A percentile compares a stretch with the other conserved stretches of the same genome.
These are phyloP conservation scores for Melanargia galathea DNA, from an alignment of 2,888 invertebrate species.

Conservation along the genomic window DNA sequence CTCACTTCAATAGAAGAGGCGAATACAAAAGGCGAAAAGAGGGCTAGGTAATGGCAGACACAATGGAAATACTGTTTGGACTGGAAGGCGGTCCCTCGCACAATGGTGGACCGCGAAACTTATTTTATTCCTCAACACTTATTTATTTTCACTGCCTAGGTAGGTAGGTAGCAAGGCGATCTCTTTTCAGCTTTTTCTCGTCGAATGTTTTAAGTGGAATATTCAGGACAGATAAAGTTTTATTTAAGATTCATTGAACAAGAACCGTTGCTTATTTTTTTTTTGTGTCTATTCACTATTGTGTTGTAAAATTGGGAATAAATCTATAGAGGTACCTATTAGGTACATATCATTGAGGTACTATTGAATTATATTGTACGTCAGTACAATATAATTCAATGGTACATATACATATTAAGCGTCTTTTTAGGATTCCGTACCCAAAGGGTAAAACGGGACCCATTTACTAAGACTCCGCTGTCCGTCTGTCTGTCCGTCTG, in stretches of 20 bases:
- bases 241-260: conserved; percentile 11
- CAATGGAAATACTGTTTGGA: conserved; percentile 80
- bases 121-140: conserved; percentile 74
- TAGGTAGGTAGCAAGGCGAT: conserved; percentile 48
- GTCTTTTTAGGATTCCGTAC: too few relatives aligned
- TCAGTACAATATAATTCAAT: too few relatives aligned
- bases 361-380: too few relatives aligned
- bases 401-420: too few relatives aligned
- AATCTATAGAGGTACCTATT: too few relatives aligned
- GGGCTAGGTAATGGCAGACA: conserved; percentile 80
- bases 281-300: too few relatives aligned
- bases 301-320: too few relatives aligned
- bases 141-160: conserved; percentile 66
- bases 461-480: too few relatives aligned
- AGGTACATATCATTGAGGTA: too few relatives aligned
- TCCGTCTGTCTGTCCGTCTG: too few relatives aligned
- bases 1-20: conserved; percentile 77
- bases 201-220: conserved; percentile 44
- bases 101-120: conserved; percentile 74
- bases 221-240: conserved; percentile 19
- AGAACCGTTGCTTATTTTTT: not conserved
- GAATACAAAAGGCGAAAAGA: conserved; percentile 79
- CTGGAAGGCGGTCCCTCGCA: conserved; percentile 68
- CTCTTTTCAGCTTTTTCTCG: conserved; percentile 55
- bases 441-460: too few relatives aligned